Evolutionary conservation across 1,140 invertebrate species (phyloP).

Genomic region (Zaprionus capensis): DNA sequence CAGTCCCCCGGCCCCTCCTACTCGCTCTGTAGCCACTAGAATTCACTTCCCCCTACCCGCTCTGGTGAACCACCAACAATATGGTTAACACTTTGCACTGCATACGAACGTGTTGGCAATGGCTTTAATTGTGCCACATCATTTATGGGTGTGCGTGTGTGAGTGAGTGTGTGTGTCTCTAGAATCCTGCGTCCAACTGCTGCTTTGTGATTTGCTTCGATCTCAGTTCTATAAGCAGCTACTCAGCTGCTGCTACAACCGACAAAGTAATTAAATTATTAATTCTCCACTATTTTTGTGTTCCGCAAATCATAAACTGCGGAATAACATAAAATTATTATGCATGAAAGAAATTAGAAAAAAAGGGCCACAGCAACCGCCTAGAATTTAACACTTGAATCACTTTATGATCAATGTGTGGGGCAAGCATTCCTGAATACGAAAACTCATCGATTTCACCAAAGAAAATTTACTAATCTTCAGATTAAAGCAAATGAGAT

Average conservation of each 20-base stretch:
- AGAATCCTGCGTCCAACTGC: slow-evolving; percentile 6
- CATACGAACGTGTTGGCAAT: slow-evolving; percentile 45
- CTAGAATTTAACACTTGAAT: neutral
- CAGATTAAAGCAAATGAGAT: no score
- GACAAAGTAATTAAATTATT: slow-evolving; percentile 37
- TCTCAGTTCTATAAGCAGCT: slow-evolving; percentile 18
- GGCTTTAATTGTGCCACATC: slow-evolving; percentile 74
- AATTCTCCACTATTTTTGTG: slow-evolving; percentile 6
- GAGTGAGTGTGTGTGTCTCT: neutral
- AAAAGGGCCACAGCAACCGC: neutral
- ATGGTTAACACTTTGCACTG: slow-evolving; percentile 67
- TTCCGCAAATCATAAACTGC: slow-evolving; percentile 2
- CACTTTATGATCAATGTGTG: neutral
- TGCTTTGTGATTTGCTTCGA: slow-evolving; percentile 24
- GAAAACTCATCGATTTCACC: neutral
- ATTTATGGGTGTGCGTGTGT: slow-evolving; percentile 49
- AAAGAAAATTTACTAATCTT: no score
- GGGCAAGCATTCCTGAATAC: neutral
- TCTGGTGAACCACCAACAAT: slow-evolving; percentile 58
- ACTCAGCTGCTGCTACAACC: neutral
- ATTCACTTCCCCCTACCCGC: neutral
- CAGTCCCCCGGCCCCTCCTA: neutral
- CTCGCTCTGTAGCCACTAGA: no score
- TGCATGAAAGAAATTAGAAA: neutral
- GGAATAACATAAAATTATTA: neutral